These are phyloP conservation scores for Erannis defoliaria DNA, from an alignment of 2,888 invertebrate genomes.

Conservation along the genomic window DNA sequence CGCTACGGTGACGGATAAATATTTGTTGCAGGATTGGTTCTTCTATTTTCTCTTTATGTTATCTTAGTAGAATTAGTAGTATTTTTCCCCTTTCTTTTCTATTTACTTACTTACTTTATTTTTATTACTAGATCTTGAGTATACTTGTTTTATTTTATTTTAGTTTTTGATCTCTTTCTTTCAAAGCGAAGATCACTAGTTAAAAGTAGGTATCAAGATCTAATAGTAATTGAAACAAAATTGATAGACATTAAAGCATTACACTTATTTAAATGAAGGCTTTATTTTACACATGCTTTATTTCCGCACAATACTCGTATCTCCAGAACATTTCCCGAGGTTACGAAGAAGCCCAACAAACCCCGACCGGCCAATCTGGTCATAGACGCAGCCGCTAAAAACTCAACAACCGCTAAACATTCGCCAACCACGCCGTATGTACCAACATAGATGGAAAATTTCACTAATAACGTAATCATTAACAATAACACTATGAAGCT, in stretches of 20 bases:
- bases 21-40: conserved; percentile 12
- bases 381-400: conserved; percentile 63
- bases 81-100: not conserved
- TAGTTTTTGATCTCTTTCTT: not conserved
- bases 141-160: no score
- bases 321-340: conserved; percentile 73
- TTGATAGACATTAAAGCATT: no score
- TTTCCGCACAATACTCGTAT: conserved; percentile 56
- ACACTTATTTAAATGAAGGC: no score
- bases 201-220: no score
- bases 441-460: conserved; percentile 52
- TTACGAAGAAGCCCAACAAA: conserved; percentile 65
- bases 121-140: no score
- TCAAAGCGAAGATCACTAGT: not conserved
- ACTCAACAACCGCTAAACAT: conserved; percentile 65
- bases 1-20: conserved; percentile 18
- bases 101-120: no score
- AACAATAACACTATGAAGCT: conserved; percentile 43
- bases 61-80: not conserved
- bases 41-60: not conserved
- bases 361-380: conserved; percentile 54
- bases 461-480: conserved; percentile 47
- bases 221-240: no score
- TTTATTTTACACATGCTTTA: conserved; percentile 21
- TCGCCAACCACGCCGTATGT: conserved; percentile 71